Evolutionary conservation across 2,797 vertebrate genomes (phyloP).

Genomic region (Galago senegalensis): DNA sequence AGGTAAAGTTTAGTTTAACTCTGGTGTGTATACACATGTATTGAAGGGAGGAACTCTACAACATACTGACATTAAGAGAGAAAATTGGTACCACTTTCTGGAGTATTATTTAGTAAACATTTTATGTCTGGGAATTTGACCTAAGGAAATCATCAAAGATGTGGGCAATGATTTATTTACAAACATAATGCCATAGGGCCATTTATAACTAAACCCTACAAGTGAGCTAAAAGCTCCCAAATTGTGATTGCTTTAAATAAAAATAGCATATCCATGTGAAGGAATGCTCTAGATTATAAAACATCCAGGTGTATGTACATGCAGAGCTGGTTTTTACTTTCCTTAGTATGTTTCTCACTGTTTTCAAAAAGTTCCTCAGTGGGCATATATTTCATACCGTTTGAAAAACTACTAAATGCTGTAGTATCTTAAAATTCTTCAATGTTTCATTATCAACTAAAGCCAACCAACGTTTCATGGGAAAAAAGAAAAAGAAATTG

Average conservation of each 20-base stretch:
- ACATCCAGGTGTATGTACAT: not conserved
- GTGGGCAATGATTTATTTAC: not conserved
- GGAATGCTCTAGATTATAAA: not conserved
- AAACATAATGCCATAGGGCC: not conserved
- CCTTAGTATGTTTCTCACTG: not conserved
- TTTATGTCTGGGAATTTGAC: not conserved
- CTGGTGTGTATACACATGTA: not conserved
- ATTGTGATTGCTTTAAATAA: not conserved
- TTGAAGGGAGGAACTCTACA: not conserved
- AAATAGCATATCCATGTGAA: not conserved
- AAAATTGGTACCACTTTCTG: not conserved
- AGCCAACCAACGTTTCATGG: not conserved
- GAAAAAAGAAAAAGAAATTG: not conserved
- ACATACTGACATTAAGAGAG: not conserved
- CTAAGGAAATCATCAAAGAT: not conserved
- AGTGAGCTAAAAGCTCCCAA: not conserved
- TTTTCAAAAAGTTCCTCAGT: conserved; percentile 16
- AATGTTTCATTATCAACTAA: not conserved
- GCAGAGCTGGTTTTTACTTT: not conserved
- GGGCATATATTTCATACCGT: not conserved
- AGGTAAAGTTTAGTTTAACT: not conserved
- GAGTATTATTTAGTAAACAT: not conserved
- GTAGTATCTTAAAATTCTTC: conserved; percentile 49
- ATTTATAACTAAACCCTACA: conserved; percentile 7
- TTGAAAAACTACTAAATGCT: not conserved